These are phyloP conservation scores for Tauraco hartlaubi DNA, from an alignment of 2,797 vertebrate species.

Conservation along the genomic window DNA sequence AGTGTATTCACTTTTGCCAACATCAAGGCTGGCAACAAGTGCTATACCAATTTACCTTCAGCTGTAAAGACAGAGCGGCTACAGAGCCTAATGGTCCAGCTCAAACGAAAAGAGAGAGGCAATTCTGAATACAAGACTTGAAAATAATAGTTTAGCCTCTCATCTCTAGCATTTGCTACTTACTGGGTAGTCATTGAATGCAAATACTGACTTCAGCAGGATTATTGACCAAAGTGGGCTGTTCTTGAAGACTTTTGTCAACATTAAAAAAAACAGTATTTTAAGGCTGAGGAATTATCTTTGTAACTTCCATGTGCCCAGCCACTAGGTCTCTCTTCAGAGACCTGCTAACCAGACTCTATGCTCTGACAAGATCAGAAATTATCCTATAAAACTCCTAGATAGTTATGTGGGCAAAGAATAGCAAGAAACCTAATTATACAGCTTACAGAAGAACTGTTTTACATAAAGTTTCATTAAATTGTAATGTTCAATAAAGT, in stretches of 20 bases:
- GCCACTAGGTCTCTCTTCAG: background rate
- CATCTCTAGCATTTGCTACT: background rate
- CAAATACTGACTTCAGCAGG: background rate
- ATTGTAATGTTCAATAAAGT: background rate
- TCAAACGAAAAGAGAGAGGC: background rate
- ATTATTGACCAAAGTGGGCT: background rate
- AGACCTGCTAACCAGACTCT: background rate
- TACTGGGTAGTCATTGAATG: background rate
- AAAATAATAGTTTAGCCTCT: too few species aligned
- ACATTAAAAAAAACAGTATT: background rate
- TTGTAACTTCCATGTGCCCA: background rate
- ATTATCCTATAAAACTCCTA: background rate
- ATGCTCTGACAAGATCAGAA: background rate
- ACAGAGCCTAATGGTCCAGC: background rate
- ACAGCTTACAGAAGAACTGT: background rate
- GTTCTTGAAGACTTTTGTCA: background rate
- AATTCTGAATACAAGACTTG: background rate
- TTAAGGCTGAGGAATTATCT: background rate
- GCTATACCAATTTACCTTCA: background rate
- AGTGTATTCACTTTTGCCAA: background rate
- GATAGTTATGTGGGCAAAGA: background rate
- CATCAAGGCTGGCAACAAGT: background rate
- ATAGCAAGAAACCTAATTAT: background rate
- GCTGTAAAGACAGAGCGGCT: background rate
- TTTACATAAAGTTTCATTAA: background rate